phyloP scores from a whole-genome alignment of 2,797 vertebrate species.

The Triplophysa bombifrons region DNA sequence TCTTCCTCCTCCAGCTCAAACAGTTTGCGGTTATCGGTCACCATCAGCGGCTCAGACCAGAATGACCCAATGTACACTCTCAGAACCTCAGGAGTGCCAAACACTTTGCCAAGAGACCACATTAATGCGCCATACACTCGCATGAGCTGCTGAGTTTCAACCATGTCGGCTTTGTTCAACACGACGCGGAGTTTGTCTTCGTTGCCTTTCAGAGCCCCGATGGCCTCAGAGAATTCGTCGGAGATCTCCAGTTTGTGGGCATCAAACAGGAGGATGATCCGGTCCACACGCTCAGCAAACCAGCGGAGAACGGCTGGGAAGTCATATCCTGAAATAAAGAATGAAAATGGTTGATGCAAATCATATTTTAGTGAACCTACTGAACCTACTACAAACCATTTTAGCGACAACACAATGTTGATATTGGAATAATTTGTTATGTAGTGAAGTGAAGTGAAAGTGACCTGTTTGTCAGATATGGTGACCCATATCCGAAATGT shows the following conservation, averaged over 20 bases:
- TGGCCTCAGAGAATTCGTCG: constrained; percentile 92
- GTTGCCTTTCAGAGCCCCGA: constrained; percentile 87
- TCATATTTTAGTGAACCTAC: background rate
- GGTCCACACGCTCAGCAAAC: constrained; percentile 93
- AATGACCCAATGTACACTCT: constrained; percentile 95
- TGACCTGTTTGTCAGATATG: too few species aligned
- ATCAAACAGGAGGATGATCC: constrained; percentile 92
- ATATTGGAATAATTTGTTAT: background rate
- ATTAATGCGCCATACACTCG: constrained; percentile 93
- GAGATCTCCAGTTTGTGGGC: constrained; percentile 97
- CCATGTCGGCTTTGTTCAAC: constrained; percentile 95
- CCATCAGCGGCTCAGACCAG: constrained; percentile 92
- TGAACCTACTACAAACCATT: background rate
- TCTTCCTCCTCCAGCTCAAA: constrained; percentile 95
- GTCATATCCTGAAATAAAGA: constrained; percentile 82
- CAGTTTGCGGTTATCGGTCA: constrained; percentile 84
- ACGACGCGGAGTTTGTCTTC: constrained; percentile 96
- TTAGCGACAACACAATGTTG: background rate
- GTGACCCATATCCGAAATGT: too few species aligned
- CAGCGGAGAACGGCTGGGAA: constrained; percentile 91
- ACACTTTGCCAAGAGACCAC: constrained; percentile 95
- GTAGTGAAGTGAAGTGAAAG: too few species aligned
- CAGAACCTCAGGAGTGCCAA: constrained; percentile 91
- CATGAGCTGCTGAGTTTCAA: constrained; percentile 95
- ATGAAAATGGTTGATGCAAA: background rate